Evolutionary conservation across 2,797 vertebrate genomes (phyloP), one percentile per base, ranked within the genome.

Genomic region (Parotocinclus haroldoi): DNA sequence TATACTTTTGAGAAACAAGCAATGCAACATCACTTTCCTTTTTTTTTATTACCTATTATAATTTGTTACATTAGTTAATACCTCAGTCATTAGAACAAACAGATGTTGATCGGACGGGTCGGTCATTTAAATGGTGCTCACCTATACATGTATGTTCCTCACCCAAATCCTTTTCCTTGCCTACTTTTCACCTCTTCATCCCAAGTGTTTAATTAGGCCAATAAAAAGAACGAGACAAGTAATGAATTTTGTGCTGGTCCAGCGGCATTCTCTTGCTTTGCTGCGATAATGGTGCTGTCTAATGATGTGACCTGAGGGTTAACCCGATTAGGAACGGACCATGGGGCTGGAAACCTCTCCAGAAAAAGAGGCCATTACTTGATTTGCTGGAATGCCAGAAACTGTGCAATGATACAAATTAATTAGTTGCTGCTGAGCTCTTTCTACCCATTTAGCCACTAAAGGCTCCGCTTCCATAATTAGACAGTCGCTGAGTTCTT

Each of bases 151-250:
- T 27, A 27, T 64, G 58, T 67, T 68, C 74, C 44, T 6, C 49
- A 13, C 11, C 66, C 44, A 72, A 57, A 74, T 71, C 50, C 72
- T 64, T 69, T 71, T 5, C 58, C 59, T 68, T 78, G 54, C 58
- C 73, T 68, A 12, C 46, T 65, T 84, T 76, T 77, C 81, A 71
- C 68, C 76, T 14, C 51, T 48, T 81, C 75, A 66, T 82, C 76
- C 56, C 37, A 38, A 50, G 69, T 27, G 56, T 78, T 79, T 79
- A 76, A 82, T 87, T 86, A 87, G 85, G 85, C 63, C 84, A 83
- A 81, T 78, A 27, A 42, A 42, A 42, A 42, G 40, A 42, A 79
- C 68, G 80, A 74, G 83, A 75, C 81, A 79, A 79, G 76, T 71
- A 72, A 78, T 64, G 79, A 65, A 82, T 63, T 85, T 83, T 82